Evolutionary conservation across 2,797 vertebrate species (phyloP).

Genomic region (Dallia pectoralis): DNA sequence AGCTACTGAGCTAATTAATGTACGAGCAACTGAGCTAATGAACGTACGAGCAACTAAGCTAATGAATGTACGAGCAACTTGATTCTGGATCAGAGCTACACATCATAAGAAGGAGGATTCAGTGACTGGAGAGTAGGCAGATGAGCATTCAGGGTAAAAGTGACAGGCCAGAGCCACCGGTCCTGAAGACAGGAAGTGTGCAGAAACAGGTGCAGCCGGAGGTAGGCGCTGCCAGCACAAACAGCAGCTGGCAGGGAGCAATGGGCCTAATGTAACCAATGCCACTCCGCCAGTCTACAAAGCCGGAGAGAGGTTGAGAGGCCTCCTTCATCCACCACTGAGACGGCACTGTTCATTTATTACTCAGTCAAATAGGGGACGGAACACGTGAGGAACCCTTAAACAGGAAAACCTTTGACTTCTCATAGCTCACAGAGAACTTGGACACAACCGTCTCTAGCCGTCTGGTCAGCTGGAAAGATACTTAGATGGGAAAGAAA

Average conservation of each 20-base stretch:
- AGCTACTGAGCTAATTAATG: too few species aligned
- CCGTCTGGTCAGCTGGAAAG: not conserved
- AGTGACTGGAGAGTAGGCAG: not conserved
- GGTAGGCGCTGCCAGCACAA: constrained; percentile 29
- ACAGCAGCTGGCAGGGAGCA: constrained; percentile 24
- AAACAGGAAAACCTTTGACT: constrained; percentile 10
- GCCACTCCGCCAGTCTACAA: constrained; percentile 29
- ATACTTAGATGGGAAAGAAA: not conserved
- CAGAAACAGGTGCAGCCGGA: constrained; percentile 35
- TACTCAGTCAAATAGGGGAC: constrained; percentile 10
- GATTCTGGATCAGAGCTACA: not conserved
- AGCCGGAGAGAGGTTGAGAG: constrained; percentile 15
- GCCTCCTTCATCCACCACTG: constrained; percentile 36
- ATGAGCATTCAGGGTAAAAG: not conserved
- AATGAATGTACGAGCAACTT: not conserved
- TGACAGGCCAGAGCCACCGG: not conserved
- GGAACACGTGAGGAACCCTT: constrained; percentile 4
- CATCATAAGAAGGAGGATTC: constrained; percentile 1
- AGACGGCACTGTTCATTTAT: constrained; percentile 33
- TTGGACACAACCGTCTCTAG: not conserved
- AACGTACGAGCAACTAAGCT: too few species aligned
- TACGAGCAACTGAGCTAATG: constrained; percentile 6
- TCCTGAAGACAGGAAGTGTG: constrained; percentile 25
- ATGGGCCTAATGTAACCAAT: constrained; percentile 33
- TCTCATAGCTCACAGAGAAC: constrained; percentile 2